Percentiles rank a stretch among this genome's conserved stretches.
Conservation (phyloP, 2,113 vertebrate genomes). For the Eretmochelys imbricata region DNA sequence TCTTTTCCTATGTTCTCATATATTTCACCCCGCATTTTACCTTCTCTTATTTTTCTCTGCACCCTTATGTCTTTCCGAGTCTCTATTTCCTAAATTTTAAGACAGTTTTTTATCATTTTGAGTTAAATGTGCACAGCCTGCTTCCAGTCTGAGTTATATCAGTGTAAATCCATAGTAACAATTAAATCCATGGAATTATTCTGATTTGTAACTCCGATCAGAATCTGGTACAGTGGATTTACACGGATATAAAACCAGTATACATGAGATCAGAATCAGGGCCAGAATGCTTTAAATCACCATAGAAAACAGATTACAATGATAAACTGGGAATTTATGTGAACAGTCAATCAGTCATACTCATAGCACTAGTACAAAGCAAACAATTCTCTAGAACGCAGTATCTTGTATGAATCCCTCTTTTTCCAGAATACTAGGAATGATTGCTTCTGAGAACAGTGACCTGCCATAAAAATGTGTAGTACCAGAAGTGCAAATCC, state of each 20-base stretch:
- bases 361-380: not conserved
- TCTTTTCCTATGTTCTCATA: not conserved
- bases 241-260: not conserved
- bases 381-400: conserved; percentile 5
- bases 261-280: not conserved
- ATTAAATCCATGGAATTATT: conserved; percentile 12
- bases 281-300: not conserved
- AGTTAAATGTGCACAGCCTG: not conserved
- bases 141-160: not conserved
- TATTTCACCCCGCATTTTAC: not conserved
- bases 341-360: conserved; percentile 25
- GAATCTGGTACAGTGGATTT: not conserved
- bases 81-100: conserved; percentile 15
- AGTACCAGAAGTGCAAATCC: not conserved
- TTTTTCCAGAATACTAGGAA: not conserved
- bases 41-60: not conserved
- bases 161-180: not conserved
- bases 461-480: not conserved
- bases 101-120: not conserved
- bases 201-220: not conserved
- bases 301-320: not conserved
- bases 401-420: conserved; percentile 7
- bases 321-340: not conserved
- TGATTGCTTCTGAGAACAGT: not conserved
- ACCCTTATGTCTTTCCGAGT: not conserved